Conservation (phyloP, 2,888 invertebrate genomes). For the Yponomeuta sedellus region DNA sequence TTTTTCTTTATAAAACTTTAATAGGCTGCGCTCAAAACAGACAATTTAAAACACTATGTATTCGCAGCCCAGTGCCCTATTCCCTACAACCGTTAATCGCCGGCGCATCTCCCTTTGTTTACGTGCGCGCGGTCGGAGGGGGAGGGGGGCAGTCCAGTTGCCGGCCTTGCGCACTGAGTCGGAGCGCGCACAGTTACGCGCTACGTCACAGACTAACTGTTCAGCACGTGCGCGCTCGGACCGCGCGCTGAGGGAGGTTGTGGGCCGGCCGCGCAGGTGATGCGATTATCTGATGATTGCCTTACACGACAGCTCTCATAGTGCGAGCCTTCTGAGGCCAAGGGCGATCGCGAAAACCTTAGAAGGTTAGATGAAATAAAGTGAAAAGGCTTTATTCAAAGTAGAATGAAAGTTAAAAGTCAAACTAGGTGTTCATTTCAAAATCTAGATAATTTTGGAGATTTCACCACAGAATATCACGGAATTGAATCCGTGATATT, state of each 20-base stretch:
- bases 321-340: background rate
- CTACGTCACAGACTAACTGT: conserved; percentile 17
- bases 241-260: conserved; percentile 8
- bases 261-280: background rate
- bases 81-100: background rate
- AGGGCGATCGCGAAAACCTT: too few species aligned
- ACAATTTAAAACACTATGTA: background rate
- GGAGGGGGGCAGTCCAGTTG: background rate
- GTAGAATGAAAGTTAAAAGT: too few species aligned
- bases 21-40: too few species aligned
- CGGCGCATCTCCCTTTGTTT: conserved; percentile 1
- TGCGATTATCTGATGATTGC: background rate
- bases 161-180: background rate
- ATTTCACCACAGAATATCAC: too few species aligned
- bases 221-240: conserved; percentile 15
- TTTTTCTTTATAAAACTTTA: too few species aligned
- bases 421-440: too few species aligned
- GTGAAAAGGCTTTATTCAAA: too few species aligned
- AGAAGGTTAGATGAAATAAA: too few species aligned
- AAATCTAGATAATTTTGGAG: too few species aligned
- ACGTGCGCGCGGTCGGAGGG: background rate
- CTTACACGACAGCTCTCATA: background rate
- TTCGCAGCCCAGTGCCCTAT: background rate
- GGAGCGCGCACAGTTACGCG: conserved; percentile 15
- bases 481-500: too few species aligned